Percentiles rank a stretch among this genome's conserved stretches.
phyloP scores from a whole-genome alignment of 2,888 invertebrate genomes.

The Allolobophora icterica region DNA sequence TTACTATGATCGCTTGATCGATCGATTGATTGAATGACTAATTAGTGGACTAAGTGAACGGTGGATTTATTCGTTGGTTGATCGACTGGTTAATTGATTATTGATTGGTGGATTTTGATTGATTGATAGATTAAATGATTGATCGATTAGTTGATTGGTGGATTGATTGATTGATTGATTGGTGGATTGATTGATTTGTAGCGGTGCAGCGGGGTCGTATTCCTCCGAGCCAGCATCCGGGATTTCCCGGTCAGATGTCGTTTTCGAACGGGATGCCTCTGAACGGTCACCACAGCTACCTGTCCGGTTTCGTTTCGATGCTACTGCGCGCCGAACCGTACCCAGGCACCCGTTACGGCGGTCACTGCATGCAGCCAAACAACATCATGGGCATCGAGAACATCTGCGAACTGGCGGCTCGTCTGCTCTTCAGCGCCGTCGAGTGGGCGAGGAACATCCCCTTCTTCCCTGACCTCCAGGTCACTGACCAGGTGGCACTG shows the following conservation, averaged over 20 bases:
- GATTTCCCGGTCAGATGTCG: constrained; percentile 70
- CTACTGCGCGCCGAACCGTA: constrained; percentile 94
- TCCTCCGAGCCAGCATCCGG: constrained; percentile 86
- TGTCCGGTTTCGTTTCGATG: constrained; percentile 93
- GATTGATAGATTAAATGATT: background rate
- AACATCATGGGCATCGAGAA: constrained; percentile 98
- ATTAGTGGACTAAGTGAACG: too few relatives aligned
- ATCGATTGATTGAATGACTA: too few relatives aligned
- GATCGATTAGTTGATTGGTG: background rate
- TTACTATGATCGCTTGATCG: too few relatives aligned
- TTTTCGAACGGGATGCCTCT: constrained; percentile 88
- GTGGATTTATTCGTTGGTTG: too few relatives aligned
- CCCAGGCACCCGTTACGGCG: constrained; percentile 75
- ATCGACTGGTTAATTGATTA: background rate
- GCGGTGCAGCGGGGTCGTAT: constrained; percentile 97
- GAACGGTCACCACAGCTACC: constrained; percentile 73
- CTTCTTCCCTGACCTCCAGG: constrained; percentile 94
- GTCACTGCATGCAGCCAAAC: constrained; percentile 71
- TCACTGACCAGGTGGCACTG: constrained; percentile 86
- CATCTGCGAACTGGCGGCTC: constrained; percentile 94
- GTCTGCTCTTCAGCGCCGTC: constrained; percentile 92
- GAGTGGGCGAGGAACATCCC: constrained; percentile 98
- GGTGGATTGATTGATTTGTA: constrained; percentile 66
- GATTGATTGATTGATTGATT: background rate
- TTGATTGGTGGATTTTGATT: background rate